Conservation (phyloP, 2,797 vertebrate species). For the Melanotaenia trifasciata region DNA sequence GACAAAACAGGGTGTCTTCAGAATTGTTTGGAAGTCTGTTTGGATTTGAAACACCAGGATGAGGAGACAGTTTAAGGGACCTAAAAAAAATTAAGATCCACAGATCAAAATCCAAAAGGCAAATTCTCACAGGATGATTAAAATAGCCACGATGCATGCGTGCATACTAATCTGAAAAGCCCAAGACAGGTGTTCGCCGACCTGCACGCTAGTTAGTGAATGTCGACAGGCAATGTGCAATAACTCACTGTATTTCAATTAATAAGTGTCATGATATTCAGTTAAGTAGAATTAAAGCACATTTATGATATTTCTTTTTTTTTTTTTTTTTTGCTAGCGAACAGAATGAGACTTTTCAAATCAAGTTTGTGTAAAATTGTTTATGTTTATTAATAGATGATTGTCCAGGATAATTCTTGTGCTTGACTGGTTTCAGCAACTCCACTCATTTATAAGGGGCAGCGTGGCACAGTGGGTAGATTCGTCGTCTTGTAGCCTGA, state of each 20-base stretch:
- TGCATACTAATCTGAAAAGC: neutral
- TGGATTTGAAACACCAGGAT: conserved; percentile 40
- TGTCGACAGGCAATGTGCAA: neutral
- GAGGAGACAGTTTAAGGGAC: conserved; percentile 21
- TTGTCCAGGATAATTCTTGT: neutral
- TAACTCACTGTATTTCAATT: neutral
- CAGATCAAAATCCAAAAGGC: conserved; percentile 1
- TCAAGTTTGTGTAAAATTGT: neutral
- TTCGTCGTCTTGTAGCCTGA: no score
- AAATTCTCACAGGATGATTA: conserved; percentile 7
- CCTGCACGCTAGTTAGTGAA: conserved; percentile 1
- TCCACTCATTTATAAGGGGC: neutral
- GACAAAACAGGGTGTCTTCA: conserved; percentile 71
- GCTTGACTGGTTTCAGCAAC: neutral
- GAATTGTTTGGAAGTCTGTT: conserved; percentile 55
- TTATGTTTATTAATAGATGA: neutral
- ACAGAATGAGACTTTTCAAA: neutral
- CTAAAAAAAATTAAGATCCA: conserved; percentile 6
- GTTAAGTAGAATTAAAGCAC: neutral
- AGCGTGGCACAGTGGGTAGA: no score
- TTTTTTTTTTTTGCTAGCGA: neutral
- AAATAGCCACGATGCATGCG: neutral
- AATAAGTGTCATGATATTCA: neutral
- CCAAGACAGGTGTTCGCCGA: neutral
- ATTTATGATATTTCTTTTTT: neutral